Evolutionary conservation across 1,140 invertebrate genomes (phyloP), one percentile per base, ranked within the genome.

Genomic region (Calliopsis andreniformis): DNA sequence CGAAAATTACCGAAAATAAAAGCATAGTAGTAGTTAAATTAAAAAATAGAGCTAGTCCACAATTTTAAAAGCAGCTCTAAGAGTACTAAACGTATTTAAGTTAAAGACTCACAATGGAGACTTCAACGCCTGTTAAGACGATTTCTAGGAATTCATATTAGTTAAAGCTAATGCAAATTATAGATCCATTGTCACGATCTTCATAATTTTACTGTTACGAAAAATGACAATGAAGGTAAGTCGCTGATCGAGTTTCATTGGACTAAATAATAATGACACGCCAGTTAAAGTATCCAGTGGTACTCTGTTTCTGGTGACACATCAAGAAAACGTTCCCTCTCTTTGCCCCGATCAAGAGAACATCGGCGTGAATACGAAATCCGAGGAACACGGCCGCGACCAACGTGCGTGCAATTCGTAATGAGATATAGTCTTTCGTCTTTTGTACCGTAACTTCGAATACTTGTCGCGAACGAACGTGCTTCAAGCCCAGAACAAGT

Each of bases 371-470:
- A 77, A 82, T 73, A 64, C 72, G 42, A 76, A 79, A 78, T 72
- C 30, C 35, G 28, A 14, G 42, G 28, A 62, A 62, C 63, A 69
- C 66, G 73, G 75, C 1, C 58, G 58, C 51, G 2, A 56, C 78
- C 62, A 67, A 77, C 78, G 67, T 79, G 81, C 79, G 64, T 49
- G 59, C 63, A 73, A 83, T 82, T 68, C 43, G 16, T 70, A 69
- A 81, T 55, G 56, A 47, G 61, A 18, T 35, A 39, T 72, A 35
- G 35, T 49, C 56, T 42, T 20, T 55, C 20, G 49, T 66, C 61
- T 35, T 55, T 43, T 66, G 70, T 66, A 63, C 45, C 58, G 61
- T 73, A 66, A 62, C 25, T 39, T 28, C 20, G 35, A 59, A 25
- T 42, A 59, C n/a, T 35, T 59, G 32, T 16, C 51, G 12, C 16